A percentile compares a stretch with the other conserved stretches of the same genome.
Evolutionary conservation across 2,888 invertebrate genomes (phyloP).

Genomic region (Griposia aprilina): DNA sequence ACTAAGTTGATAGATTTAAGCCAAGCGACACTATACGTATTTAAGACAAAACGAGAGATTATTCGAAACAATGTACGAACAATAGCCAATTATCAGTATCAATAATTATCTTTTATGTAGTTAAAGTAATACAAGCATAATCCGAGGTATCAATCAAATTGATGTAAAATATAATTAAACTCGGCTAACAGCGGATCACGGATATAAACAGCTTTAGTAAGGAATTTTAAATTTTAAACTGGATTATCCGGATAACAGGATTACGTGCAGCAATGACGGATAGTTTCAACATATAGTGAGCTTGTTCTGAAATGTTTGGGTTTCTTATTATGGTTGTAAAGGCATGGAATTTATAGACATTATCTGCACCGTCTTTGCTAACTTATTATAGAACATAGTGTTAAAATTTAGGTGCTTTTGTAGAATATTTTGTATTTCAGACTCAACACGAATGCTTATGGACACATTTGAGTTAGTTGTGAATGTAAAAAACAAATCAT

Average conservation of each 20-base stretch:
- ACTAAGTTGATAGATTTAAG: neutral
- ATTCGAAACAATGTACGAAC: neutral
- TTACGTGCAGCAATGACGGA: conserved; percentile 64
- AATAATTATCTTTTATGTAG: neutral
- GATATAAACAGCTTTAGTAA: conserved; percentile 68
- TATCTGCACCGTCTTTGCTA: neutral
- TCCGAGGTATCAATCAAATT: conserved; percentile 48
- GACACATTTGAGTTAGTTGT: neutral
- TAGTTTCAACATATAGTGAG: conserved; percentile 60
- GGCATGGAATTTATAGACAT: neutral
- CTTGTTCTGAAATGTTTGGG: conserved; percentile 45
- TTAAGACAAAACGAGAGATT: neutral
- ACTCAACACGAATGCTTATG: neutral
- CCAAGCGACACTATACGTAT: neutral
- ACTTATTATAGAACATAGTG: no score
- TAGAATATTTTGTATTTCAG: neutral
- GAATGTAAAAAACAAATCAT: no score
- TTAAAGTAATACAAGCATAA: conserved; percentile 14
- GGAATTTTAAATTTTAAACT: conserved; percentile 75
- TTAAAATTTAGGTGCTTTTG: neutral
- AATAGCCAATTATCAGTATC: neutral
- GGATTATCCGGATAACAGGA: conserved; percentile 71
- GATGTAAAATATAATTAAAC: conserved; percentile 64
- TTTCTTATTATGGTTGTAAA: conserved; percentile 32
- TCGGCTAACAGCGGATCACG: conserved; percentile 63